Conservation (phyloP, 2,888 invertebrate species). For the Augiades crinisus region DNA sequence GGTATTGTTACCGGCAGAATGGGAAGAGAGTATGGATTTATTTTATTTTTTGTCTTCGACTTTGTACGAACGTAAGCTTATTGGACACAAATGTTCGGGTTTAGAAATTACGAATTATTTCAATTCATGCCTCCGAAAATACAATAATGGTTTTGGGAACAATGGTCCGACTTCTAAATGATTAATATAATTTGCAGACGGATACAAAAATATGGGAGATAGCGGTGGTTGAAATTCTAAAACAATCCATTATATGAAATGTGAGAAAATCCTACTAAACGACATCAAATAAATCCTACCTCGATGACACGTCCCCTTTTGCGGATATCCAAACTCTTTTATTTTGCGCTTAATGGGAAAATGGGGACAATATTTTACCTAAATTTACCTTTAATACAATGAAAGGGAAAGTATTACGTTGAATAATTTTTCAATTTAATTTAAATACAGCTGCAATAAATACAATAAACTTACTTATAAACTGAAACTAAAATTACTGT, state of each 20-base stretch:
- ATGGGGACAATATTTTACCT: slow-evolving; percentile 18
- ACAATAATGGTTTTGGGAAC: background rate
- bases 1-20: too few species aligned
- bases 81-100: too few species aligned
- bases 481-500: too few species aligned
- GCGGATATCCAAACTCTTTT: slow-evolving; percentile 2
- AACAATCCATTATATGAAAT: slow-evolving; percentile 22
- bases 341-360: slow-evolving; percentile 8
- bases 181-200: slow-evolving; percentile 12
- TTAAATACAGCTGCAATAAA: background rate
- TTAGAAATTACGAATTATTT: too few species aligned
- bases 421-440: slow-evolving; percentile 3
- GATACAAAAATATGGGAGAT: slow-evolving; percentile 15
- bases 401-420: slow-evolving; percentile 1
- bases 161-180: slow-evolving; percentile 8
- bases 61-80: too few species aligned
- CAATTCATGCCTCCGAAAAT: background rate
- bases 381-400: slow-evolving; percentile 8
- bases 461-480: background rate
- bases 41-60: too few species aligned
- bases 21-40: too few species aligned
- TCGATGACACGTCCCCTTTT: slow-evolving; percentile 14
- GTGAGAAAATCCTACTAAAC: slow-evolving; percentile 20
- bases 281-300: slow-evolving; percentile 19
- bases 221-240: slow-evolving; percentile 18